These are phyloP conservation scores for Sorex maritimensis DNA, from an alignment of 2,797 vertebrate genomes.

Conservation along the genomic window DNA sequence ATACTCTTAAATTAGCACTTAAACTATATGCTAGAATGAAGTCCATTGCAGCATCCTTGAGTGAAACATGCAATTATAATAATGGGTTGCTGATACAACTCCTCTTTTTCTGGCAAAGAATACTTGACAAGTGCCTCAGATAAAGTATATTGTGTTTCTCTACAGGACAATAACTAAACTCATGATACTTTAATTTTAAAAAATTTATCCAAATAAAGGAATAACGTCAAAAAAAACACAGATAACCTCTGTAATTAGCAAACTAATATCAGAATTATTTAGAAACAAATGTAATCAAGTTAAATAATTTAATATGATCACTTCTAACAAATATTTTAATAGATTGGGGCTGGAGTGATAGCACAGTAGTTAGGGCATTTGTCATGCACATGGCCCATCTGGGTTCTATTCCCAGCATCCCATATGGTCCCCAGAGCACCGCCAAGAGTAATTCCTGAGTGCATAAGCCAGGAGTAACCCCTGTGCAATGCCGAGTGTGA, in stretches of 20 bases:
- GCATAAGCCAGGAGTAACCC: no score
- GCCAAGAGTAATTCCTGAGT: no score
- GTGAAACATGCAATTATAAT: slow-evolving; percentile 1
- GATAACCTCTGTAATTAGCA: slow-evolving; percentile 33
- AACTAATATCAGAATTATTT: slow-evolving; percentile 55
- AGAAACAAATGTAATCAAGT: slow-evolving; percentile 62
- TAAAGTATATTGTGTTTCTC: slow-evolving; percentile 27
- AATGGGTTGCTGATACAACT: background rate
- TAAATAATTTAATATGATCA: slow-evolving; percentile 57
- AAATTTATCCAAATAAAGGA: slow-evolving; percentile 55
- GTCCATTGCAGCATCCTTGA: slow-evolving; percentile 35
- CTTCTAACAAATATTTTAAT: background rate
- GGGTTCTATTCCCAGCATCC: no score
- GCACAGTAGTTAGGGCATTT: no score
- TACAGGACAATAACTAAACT: slow-evolving; percentile 42
- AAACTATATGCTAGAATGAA: slow-evolving; percentile 56
- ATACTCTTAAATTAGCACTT: slow-evolving; percentile 12
- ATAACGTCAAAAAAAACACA: slow-evolving; percentile 33
- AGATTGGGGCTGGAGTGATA: no score
- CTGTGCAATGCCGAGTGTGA: no score
- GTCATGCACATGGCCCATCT: no score
- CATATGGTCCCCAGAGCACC: no score
- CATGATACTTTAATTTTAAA: slow-evolving; percentile 40
- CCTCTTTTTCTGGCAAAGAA: slow-evolving; percentile 36
- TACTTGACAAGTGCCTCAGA: background rate